These are phyloP conservation scores for Plebejus anna DNA, from an alignment of 2,888 invertebrate genomes.

Conservation along the genomic window DNA sequence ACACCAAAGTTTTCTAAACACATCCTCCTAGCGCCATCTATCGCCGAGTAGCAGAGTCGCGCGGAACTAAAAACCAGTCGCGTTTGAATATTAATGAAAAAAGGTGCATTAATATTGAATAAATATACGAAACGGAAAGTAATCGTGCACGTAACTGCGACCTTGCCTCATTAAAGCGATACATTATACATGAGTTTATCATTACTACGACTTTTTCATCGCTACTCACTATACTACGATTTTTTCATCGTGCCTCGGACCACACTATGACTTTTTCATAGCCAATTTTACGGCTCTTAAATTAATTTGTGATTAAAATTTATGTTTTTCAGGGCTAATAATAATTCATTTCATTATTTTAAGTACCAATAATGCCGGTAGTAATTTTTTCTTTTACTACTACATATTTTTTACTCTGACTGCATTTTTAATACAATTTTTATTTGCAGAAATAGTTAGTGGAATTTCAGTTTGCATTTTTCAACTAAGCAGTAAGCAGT, in stretches of 20 bases:
- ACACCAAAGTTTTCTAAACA: neutral
- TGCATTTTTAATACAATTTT: too few relatives aligned
- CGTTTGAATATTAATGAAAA: slow-evolving; percentile 6
- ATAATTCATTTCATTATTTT: neutral
- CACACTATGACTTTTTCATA: neutral
- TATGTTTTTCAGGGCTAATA: neutral
- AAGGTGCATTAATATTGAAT: slow-evolving; percentile 25
- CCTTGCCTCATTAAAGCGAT: slow-evolving; percentile 75
- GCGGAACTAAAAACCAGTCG: slow-evolving; percentile 46
- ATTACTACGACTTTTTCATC: slow-evolving; percentile 46
- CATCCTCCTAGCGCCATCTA: slow-evolving; percentile 58
- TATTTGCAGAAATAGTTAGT: too few relatives aligned
- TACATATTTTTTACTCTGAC: too few relatives aligned
- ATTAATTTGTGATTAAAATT: neutral
- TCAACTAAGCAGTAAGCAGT: too few relatives aligned
- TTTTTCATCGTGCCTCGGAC: neutral
- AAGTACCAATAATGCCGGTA: too few relatives aligned
- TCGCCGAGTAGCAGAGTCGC: slow-evolving; percentile 60
- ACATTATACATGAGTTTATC: slow-evolving; percentile 73
- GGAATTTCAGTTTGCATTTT: too few relatives aligned
- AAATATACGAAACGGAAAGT: slow-evolving; percentile 31
- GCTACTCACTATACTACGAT: slow-evolving; percentile 27
- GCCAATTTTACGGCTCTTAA: neutral
- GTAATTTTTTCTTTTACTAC: too few relatives aligned
- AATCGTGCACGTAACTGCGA: slow-evolving; percentile 47